Evolutionary conservation across 2,797 vertebrate genomes (phyloP).

Genomic region (Syncerus caffer): DNA sequence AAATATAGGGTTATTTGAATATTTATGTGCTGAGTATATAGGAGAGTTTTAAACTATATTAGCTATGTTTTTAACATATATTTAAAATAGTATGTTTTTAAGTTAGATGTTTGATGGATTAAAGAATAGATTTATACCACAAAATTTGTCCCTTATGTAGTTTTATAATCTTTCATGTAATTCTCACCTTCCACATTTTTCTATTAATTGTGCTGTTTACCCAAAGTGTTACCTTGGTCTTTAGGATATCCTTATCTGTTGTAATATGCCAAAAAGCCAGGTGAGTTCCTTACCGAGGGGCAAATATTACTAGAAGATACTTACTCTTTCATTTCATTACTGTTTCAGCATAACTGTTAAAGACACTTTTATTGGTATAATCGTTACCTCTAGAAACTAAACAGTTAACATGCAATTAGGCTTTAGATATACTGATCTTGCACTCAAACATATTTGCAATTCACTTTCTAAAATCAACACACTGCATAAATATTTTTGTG

Average conservation of each 20-base stretch:
- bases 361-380: background rate
- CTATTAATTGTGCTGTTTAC: background rate
- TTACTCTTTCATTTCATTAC: background rate
- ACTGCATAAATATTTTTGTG: background rate
- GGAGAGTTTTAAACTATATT: background rate
- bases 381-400: background rate
- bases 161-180: background rate
- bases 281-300: background rate
- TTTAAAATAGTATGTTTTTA: background rate
- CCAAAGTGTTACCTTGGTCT: background rate
- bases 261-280: background rate
- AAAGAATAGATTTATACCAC: background rate
- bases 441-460: conserved; percentile 67
- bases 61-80: background rate
- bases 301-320: background rate
- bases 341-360: background rate
- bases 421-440: conserved; percentile 58
- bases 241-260: background rate
- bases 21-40: background rate
- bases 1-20: background rate
- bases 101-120: conserved; percentile 17
- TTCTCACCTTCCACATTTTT: background rate
- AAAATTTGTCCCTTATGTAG: background rate
- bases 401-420: conserved; percentile 65
- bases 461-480: conserved; percentile 62